phyloP scores from a whole-genome alignment of 2,113 vertebrate species.

The Neopipo cinnamomea region DNA sequence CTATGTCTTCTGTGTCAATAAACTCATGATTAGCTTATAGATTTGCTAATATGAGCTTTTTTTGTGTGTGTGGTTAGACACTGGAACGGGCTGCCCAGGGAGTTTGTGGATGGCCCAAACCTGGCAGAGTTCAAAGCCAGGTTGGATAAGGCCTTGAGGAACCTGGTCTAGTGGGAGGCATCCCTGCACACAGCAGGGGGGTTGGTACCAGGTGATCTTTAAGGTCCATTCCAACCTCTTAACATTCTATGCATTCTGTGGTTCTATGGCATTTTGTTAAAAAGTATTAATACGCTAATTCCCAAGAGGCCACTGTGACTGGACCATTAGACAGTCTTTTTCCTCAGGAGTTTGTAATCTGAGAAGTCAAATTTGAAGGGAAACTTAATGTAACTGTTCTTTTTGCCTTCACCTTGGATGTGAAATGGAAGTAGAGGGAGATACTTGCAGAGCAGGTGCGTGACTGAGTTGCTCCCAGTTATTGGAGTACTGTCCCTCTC shows the following conservation, averaged over 20 bases:
- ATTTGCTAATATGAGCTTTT: not conserved
- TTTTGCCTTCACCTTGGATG: not conserved
- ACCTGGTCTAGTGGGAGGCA: no score
- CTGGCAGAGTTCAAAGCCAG: not conserved
- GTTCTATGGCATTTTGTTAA: not conserved
- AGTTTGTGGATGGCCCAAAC: not conserved
- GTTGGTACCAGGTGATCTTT: no score
- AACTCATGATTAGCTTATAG: not conserved
- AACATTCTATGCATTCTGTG: no score
- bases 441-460: not conserved
- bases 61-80: not conserved
- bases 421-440: not conserved
- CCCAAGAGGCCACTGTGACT: no score
- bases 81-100: not conserved
- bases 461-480: not conserved
- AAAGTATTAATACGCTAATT: not conserved
- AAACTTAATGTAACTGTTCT: not conserved
- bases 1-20: not conserved
- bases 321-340: not conserved
- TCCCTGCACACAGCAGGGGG: no score
- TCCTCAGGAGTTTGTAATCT: not conserved
- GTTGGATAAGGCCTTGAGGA: not conserved
- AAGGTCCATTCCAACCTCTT: no score
- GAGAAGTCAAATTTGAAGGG: not conserved
- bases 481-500: not conserved